Conservation (phyloP, 2,888 invertebrate genomes). For the Aleiodes leptofemur region DNA sequence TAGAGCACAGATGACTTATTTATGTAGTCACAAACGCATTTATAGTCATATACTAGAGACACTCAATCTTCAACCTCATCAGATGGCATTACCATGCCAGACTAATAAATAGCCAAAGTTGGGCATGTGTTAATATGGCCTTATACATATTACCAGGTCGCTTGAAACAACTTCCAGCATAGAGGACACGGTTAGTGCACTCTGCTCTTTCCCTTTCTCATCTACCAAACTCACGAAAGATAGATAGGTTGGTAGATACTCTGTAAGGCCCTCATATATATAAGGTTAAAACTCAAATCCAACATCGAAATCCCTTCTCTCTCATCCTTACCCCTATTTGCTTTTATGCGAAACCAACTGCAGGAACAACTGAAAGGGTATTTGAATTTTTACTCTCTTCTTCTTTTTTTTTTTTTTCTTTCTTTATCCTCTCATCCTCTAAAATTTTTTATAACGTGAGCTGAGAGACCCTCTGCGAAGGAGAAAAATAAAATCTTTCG, state of each 20-base stretch:
- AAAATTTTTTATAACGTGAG: no score
- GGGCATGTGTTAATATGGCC: slow-evolving; percentile 68
- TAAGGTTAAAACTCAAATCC: slow-evolving; percentile 28
- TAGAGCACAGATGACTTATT: slow-evolving; percentile 16
- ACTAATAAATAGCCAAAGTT: slow-evolving; percentile 71
- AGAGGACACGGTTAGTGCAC: slow-evolving; percentile 39
- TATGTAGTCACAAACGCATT: not conserved
- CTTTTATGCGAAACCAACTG: not conserved
- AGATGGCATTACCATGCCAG: slow-evolving; percentile 67
- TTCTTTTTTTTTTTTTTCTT: no score
- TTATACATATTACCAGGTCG: slow-evolving; percentile 60
- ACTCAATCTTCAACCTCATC: slow-evolving; percentile 63
- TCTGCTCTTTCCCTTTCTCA: slow-evolving; percentile 12
- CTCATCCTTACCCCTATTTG: not conserved
- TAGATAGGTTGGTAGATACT: slow-evolving; percentile 21
- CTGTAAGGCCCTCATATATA: slow-evolving; percentile 9
- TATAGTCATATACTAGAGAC: slow-evolving; percentile 27
- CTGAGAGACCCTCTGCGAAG: no score
- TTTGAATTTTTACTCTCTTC: no score
- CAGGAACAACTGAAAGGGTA: no score
- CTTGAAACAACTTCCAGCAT: slow-evolving; percentile 44
- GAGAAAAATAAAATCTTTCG: no score
- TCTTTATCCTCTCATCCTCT: no score
- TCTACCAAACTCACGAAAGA: not conserved
- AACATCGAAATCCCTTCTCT: slow-evolving; percentile 22